Evolutionary conservation across 2,888 invertebrate species (phyloP), one percentile per base, ranked within the genome.

Genomic region (Sesamia inferens): DNA sequence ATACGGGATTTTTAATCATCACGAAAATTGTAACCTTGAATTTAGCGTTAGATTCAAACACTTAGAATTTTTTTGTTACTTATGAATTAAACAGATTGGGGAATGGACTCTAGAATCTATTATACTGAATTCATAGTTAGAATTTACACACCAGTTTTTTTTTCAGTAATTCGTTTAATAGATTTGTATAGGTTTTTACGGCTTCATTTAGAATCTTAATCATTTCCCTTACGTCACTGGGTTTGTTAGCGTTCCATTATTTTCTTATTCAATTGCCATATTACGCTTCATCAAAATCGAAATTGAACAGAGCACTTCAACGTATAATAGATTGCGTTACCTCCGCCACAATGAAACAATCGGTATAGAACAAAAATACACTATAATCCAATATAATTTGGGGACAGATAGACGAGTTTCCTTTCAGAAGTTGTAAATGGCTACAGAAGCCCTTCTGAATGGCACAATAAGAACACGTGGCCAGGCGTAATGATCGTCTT

Each of bases 321-420:
- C 71, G 47, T 47, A 81, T 58, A 79, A 81, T 76, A 81, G 68
- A 79, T 81, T 82, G 82, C 51, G 68, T 72, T 79, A 63, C 51
- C 57, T 55, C 48, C 62, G 63, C 8, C 31, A 64, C 58, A 64
- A 61, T 81, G 10, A 68, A 79, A 77, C 71, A 81, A 77, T 65
- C 57, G 31, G 14, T 14, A 42, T 67, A 10, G n/a, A 78, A 65
- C 70, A 68, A 79, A 68, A 81, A 74, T 74, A 57, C 19, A 47
- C 22, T 64, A 42, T 14, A 58, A 22, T 22, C 39, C 42, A 59
- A 31, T 74, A 67, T 62, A 74, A 58, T 67, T 71, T 66, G 19
- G 58, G 79, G 79, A 65, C 68, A 83, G 81, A 79, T 74, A 81
- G 57, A 54, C n/a, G 19, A 65, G 48, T 83, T 81, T 74, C 79